Conservation (phyloP, 2,113 vertebrate species). For the Eurystomus gularis region DNA sequence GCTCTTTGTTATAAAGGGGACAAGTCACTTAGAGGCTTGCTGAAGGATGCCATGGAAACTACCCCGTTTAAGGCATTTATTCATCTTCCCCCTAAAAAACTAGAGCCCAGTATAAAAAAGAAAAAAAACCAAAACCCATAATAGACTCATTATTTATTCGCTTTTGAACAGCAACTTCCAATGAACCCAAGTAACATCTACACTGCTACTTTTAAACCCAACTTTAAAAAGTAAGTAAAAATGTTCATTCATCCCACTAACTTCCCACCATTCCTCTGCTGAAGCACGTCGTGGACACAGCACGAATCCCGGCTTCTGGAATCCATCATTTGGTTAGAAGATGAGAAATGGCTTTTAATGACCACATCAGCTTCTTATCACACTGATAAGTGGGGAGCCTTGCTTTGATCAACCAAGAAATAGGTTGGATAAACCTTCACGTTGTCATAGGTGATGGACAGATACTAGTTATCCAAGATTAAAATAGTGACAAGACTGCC, state of each 20-base stretch:
- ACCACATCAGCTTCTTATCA: background rate
- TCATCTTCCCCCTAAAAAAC: background rate
- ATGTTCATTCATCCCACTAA: background rate
- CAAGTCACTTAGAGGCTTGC: background rate
- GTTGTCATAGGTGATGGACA: background rate
- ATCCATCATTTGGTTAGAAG: background rate
- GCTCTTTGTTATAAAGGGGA: background rate
- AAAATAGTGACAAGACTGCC: background rate
- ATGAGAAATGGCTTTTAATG: constrained; percentile 27
- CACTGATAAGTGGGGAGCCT: background rate
- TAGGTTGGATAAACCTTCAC: no score
- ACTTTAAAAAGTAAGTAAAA: background rate
- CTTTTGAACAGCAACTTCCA: background rate
- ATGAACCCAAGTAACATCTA: background rate
- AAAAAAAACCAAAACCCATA: accelerated
- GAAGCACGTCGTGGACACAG: background rate
- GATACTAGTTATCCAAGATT: background rate
- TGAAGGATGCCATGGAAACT: background rate
- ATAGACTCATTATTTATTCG: background rate
- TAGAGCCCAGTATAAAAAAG: background rate
- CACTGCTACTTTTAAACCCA: background rate
- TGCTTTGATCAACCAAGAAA: background rate
- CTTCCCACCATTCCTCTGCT: background rate
- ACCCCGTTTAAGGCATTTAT: background rate
- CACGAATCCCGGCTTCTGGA: background rate